Conservation (phyloP, 1,140 invertebrate genomes). For the Calephelis nemesis region DNA sequence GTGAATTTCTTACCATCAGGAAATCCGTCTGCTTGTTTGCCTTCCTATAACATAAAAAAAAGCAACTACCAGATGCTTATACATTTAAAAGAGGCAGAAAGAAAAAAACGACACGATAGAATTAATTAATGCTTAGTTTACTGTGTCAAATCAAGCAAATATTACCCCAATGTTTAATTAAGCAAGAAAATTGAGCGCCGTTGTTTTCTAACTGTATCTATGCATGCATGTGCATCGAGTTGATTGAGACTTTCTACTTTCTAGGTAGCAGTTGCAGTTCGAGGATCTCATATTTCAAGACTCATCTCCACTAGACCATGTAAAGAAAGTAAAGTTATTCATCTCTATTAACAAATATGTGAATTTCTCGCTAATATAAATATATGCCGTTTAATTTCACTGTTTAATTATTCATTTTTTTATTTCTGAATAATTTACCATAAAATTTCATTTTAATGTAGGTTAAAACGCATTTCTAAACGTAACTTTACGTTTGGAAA, state of each 20-base stretch:
- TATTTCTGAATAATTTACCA: conserved; percentile 11
- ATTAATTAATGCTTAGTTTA: conserved; percentile 22
- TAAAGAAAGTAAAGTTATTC: conserved; percentile 63
- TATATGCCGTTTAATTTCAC: conserved; percentile 17
- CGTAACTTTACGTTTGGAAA: not conserved
- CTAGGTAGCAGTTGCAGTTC: conserved; percentile 57
- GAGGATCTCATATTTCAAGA: conserved; percentile 71
- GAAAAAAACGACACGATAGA: conserved; percentile 10
- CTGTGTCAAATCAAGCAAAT: conserved; percentile 29
- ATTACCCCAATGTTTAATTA: conserved; percentile 46
- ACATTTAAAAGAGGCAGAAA: too few species aligned
- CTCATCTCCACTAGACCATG: conserved; percentile 63
- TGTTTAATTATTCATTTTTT: conserved; percentile 18
- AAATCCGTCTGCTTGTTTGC: too few species aligned
- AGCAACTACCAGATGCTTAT: too few species aligned
- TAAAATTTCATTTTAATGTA: conserved; percentile 8
- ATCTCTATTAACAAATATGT: conserved; percentile 31
- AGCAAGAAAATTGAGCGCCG: conserved; percentile 36
- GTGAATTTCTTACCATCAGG: too few species aligned
- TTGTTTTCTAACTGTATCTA: conserved; percentile 39
- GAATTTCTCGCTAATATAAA: conserved; percentile 23
- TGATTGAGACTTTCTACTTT: conserved; percentile 75
- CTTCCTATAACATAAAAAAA: too few species aligned
- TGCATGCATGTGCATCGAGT: conserved; percentile 73
- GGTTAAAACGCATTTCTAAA: conserved; percentile 16